Conservation (phyloP, 2,888 invertebrate species). For the Galeruca laticollis region DNA sequence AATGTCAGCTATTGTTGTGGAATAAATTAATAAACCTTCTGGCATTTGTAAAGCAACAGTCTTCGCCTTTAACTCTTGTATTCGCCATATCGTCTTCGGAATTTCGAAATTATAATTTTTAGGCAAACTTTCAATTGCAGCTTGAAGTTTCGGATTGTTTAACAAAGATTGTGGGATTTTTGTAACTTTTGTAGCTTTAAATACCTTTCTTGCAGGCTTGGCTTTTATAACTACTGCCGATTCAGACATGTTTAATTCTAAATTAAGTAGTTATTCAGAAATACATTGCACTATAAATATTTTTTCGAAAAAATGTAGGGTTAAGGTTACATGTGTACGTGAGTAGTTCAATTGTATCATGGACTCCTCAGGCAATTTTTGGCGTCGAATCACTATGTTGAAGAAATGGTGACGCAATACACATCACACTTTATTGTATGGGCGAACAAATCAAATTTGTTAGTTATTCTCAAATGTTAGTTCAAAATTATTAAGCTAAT, state of each 20-base stretch:
- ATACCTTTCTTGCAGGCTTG: constrained; percentile 83
- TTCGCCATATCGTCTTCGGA: constrained; percentile 97
- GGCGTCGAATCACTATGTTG: background rate
- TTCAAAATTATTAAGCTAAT: too few relatives aligned
- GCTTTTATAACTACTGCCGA: constrained; percentile 79
- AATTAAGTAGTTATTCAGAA: background rate
- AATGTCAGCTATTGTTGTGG: constrained; percentile 93
- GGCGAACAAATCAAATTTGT: too few relatives aligned
- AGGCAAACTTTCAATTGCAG: constrained; percentile 83
- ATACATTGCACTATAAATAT: too few relatives aligned
- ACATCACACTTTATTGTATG: too few relatives aligned
- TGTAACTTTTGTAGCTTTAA: constrained; percentile 80
- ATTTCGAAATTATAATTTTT: constrained; percentile 98
- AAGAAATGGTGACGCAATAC: background rate
- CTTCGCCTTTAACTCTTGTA: constrained; percentile 84
- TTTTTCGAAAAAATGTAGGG: constrained; percentile 19
- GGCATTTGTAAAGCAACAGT: constrained; percentile 97
- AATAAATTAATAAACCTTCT: constrained; percentile 93
- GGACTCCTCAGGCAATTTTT: constrained; percentile 15
- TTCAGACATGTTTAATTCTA: constrained; percentile 47
- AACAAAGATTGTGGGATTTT: constrained; percentile 86
- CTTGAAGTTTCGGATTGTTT: constrained; percentile 79
- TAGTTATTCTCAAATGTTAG: too few relatives aligned
- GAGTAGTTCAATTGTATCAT: constrained; percentile 42
- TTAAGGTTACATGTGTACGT: constrained; percentile 31